phyloP scores from a whole-genome alignment of 2,113 vertebrate species.

The Tragulus kanchil region DNA sequence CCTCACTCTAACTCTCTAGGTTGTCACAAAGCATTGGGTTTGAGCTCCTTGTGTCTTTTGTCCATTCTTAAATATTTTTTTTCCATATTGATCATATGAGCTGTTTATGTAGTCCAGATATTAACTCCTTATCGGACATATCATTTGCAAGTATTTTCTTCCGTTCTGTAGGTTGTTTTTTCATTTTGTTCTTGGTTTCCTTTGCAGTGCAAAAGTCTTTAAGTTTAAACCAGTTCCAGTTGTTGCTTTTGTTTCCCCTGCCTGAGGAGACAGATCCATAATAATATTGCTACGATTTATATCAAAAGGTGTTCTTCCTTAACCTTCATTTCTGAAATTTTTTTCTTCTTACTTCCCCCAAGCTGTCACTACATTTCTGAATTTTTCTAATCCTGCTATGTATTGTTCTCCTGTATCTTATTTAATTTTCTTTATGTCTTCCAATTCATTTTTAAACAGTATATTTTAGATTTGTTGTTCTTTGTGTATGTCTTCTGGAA shows the following conservation, averaged over 20 bases:
- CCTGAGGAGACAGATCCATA: neutral
- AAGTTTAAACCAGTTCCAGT: neutral
- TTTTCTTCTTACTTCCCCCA: neutral
- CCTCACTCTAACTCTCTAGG: neutral
- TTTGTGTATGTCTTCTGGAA: neutral
- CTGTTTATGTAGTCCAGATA: neutral
- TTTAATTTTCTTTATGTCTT: constrained; percentile 21
- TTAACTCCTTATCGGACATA: neutral
- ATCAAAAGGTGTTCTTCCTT: neutral
- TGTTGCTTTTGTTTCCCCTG: neutral
- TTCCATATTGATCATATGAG: neutral
- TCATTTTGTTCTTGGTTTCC: neutral
- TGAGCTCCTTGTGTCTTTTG: neutral
- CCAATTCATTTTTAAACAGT: neutral
- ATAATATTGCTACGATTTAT: neutral
- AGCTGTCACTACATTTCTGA: constrained; percentile 19
- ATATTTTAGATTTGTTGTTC: constrained; percentile 27
- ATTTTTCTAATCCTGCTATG: neutral
- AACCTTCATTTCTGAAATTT: constrained; percentile 26
- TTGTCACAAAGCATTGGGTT: neutral
- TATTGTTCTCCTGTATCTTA: neutral
- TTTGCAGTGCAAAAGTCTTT: neutral
- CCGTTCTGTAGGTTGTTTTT: neutral
- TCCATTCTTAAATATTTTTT: neutral
- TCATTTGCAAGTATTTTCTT: neutral